A percentile compares a stretch with the other conserved stretches of the same genome.
These are phyloP conservation scores for Drosophila bipectinata DNA, from an alignment of 1,140 invertebrate species.

Conservation along the genomic window DNA sequence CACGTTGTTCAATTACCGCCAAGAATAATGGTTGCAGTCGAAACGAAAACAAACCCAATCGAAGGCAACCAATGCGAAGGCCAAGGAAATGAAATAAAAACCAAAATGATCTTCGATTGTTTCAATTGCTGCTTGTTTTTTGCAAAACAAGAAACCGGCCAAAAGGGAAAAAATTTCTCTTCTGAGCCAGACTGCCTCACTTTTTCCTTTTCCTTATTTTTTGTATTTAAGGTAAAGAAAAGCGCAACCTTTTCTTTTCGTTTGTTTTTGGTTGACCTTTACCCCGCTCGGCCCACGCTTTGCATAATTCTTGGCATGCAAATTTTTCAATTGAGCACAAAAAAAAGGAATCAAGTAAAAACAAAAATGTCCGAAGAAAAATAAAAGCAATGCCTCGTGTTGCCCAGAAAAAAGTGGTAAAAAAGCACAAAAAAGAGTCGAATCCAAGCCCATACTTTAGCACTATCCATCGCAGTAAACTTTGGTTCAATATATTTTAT, in stretches of 20 bases:
- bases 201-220: not conserved
- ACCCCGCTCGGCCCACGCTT: slow-evolving; percentile 31
- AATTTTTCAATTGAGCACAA: slow-evolving; percentile 76
- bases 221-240: slow-evolving; percentile 33
- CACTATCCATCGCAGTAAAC: slow-evolving; percentile 41
- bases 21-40: slow-evolving; percentile 69
- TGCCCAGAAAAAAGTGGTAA: slow-evolving; percentile 57
- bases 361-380: slow-evolving; percentile 57
- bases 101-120: slow-evolving; percentile 70
- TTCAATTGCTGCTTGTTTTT: slow-evolving; percentile 58
- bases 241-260: slow-evolving; percentile 50
- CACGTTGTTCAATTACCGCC: slow-evolving; percentile 78
- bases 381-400: slow-evolving; percentile 25
- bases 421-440: slow-evolving; percentile 72
- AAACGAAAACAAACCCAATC: slow-evolving; percentile 42
- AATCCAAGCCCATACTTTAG: slow-evolving; percentile 43
- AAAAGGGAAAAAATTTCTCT: not conserved
- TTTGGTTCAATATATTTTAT: slow-evolving; percentile 71
- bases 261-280: slow-evolving; percentile 51
- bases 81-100: slow-evolving; percentile 40
- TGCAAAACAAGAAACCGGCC: slow-evolving; percentile 30
- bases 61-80: slow-evolving; percentile 46
- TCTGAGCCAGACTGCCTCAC: not conserved
- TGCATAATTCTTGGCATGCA: slow-evolving; percentile 78
- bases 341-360: slow-evolving; percentile 67